Evolutionary conservation across 2,797 vertebrate genomes (phyloP).

Genomic region (Lepidocolaptes lacrymiger): DNA sequence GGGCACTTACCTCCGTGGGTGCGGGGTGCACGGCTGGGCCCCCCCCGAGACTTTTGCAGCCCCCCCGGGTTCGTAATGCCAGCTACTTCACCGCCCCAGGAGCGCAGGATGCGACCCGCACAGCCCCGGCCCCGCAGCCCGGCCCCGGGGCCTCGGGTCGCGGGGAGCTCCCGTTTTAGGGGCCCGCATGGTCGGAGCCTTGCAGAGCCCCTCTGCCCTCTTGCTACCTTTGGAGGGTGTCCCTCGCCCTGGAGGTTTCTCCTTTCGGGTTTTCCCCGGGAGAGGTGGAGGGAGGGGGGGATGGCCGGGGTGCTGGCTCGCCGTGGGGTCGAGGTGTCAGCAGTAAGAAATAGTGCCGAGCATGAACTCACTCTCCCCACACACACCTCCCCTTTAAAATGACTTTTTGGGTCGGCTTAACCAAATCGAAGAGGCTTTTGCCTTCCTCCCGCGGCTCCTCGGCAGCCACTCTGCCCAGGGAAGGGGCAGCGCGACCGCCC

Average conservation of each 20-base stretch:
- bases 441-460: not conserved
- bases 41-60: too few species aligned
- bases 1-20: not conserved
- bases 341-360: slow-evolving; percentile 48
- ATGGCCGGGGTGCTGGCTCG: not conserved
- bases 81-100: not conserved
- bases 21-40: not conserved
- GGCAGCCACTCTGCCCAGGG: not conserved
- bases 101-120: not conserved
- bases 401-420: not conserved
- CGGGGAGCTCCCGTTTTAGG: not conserved
- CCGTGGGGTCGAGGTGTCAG: slow-evolving; percentile 36
- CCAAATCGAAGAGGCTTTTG: not conserved
- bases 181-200: not conserved
- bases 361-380: not conserved
- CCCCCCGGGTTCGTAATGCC: not conserved
- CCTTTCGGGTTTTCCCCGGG: not conserved
- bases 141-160: not conserved
- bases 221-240: not conserved
- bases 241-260: not conserved
- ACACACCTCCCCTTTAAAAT: not conserved
- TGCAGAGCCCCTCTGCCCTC: not conserved
- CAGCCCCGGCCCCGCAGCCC: not conserved
- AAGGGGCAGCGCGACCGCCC: not conserved
- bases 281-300: not conserved